Conservation (phyloP, 2,797 vertebrate genomes). For the Molossus molossus region DNA sequence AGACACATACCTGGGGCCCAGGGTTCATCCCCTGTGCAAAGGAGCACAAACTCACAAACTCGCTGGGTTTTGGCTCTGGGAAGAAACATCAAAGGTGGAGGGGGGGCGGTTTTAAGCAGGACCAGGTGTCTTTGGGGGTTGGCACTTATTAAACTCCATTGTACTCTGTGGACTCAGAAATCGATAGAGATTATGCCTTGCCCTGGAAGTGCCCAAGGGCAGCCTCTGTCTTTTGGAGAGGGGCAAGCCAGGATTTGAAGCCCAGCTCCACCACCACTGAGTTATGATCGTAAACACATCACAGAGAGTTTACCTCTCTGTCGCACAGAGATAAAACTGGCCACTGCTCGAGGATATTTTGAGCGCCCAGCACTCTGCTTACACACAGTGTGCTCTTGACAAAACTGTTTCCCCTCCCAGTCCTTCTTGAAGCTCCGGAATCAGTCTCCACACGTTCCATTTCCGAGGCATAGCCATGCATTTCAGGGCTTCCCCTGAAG, state of each 20-base stretch:
- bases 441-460: not conserved
- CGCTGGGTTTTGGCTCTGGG: not conserved
- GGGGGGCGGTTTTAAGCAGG: not conserved
- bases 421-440: not conserved
- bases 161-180: not conserved
- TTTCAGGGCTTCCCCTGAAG: conserved; percentile 39
- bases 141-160: not conserved
- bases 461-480: accelerated
- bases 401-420: not conserved
- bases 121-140: not conserved
- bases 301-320: not conserved
- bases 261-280: not conserved
- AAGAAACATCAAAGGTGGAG: not conserved
- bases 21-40: not conserved
- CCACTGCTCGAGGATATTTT: not conserved
- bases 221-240: not conserved
- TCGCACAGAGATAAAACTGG: not conserved
- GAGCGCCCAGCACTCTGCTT: not conserved
- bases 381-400: not conserved
- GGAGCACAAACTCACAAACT: no score
- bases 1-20: not conserved
- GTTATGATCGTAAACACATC: not conserved
- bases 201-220: not conserved
- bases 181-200: not conserved
- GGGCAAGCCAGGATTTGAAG: not conserved